A percentile compares a stretch with the other conserved stretches of the same genome.
phyloP scores from a whole-genome alignment of 2,113 vertebrate genomes.

The Petrocephalus microphthalmus region DNA sequence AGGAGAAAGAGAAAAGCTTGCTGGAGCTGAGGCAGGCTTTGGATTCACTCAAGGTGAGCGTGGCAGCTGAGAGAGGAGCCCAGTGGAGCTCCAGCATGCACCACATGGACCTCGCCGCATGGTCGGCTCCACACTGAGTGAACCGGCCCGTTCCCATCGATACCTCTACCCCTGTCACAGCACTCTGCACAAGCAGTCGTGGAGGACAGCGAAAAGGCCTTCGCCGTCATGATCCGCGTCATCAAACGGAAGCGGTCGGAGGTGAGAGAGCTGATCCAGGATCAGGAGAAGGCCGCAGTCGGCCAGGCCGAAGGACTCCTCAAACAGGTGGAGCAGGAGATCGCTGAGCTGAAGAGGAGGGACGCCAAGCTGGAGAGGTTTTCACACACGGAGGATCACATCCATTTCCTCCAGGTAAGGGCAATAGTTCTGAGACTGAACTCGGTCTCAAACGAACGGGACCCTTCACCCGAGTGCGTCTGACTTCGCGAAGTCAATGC shows the following conservation, averaged over 20 bases:
- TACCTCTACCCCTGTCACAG: constrained; percentile 20
- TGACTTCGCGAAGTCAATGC: background rate
- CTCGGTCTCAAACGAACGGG: background rate
- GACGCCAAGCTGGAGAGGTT: constrained; percentile 18
- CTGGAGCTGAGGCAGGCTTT: background rate
- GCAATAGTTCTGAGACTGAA: background rate
- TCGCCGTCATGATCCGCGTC: constrained; percentile 19
- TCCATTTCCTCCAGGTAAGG: constrained; percentile 22
- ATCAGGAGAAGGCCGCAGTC: constrained; percentile 23
- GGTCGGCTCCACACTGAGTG: background rate
- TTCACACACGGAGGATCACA: constrained; percentile 17
- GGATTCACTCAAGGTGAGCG: constrained; percentile 3
- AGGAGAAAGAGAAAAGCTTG: background rate
- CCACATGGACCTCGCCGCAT: background rate
- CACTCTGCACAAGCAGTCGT: constrained; percentile 23
- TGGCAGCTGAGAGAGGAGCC: background rate
- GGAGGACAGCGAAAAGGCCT: background rate
- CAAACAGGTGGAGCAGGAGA: constrained; percentile 12
- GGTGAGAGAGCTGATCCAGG: constrained; percentile 24
- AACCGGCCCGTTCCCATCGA: background rate
- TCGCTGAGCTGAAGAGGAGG: constrained; percentile 21
- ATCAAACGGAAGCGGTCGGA: constrained; percentile 28
- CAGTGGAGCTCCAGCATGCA: background rate
- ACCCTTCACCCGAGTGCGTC: background rate
- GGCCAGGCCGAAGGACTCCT: background rate